phyloP scores from a whole-genome alignment of 2,797 vertebrate species.

The Delichon dasypus region DNA sequence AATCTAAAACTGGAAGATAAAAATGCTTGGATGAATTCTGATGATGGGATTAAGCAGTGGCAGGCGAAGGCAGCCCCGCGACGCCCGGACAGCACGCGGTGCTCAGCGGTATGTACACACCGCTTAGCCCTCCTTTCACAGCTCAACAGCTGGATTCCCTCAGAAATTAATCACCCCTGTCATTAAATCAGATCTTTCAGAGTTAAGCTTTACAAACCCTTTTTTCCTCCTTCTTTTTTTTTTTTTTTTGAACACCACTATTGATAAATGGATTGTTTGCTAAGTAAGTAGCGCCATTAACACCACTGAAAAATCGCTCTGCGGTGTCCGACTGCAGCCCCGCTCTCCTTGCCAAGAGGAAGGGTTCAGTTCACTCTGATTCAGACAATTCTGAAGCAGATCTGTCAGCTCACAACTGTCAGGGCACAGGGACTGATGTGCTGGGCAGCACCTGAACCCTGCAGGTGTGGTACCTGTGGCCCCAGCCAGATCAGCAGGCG shows the following conservation, averaged over 20 bases:
- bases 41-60: background rate
- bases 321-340: background rate
- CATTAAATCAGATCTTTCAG: slow-evolving; percentile 62
- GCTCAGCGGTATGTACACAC: background rate
- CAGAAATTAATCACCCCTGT: slow-evolving; percentile 68
- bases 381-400: background rate
- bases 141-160: slow-evolving; percentile 57
- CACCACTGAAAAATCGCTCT: background rate
- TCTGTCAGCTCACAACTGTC: background rate
- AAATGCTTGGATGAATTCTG: slow-evolving; percentile 19
- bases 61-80: background rate
- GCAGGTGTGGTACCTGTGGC: background rate
- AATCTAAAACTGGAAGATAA: background rate
- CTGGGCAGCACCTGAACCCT: background rate
- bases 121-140: slow-evolving; percentile 18
- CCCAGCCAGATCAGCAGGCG: fast-evolving
- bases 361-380: background rate
- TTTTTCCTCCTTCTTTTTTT: background rate
- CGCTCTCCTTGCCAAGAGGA: background rate
- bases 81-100: background rate
- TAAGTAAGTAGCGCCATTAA: background rate
- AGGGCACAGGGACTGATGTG: fast-evolving
- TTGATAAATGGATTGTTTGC: slow-evolving; percentile 63
- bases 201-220: slow-evolving; percentile 56
- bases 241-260: slow-evolving; percentile 6